Evolutionary conservation across 2,797 vertebrate species (phyloP), one percentile per base, ranked within the genome.

Genomic region (Girardinus metallicus): DNA sequence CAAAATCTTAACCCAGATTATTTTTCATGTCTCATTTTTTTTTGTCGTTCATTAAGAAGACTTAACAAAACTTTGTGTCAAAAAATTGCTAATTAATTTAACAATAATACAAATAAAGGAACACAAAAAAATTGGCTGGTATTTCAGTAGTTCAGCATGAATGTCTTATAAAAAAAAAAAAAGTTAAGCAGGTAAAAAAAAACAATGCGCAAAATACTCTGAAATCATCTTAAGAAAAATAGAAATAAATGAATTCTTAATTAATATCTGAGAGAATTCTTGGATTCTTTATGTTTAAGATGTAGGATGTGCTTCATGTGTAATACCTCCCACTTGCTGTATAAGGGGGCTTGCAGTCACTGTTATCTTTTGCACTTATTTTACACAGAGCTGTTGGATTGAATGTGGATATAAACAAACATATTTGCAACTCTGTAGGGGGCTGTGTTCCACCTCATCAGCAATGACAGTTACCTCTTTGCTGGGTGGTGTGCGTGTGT

Each of bases 381-480:
- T 77, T n/a, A 55, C 41, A 46, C 8, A 6, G 23, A 77, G 83
- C 16, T 46, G 64, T 73, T 80, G 64, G 57, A 66, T 11, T 16
- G 26, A 85, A 77, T 21, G 18, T 31, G 76, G 31, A 84, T 53
- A 73, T 74, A 86, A 89, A 85, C 85, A 86, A 78, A 86, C 82
- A 85, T 75, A 55, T 26, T 76, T 53, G 71, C 64, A 81, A 13
- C 83, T 82, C 86, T 74, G 31, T 47, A n/a, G 83, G 86, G 82
- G 78, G 62, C 77, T 82, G 76, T 80, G 91, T 92, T 92, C 87
- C 89, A 91, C 78, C 89, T 92, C 92, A 93, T 87, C 82, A 86
- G 85, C 88, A 93, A 93, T 92, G 91, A 85, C 88, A 94, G 92
- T 92, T 93, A 91, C 80, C 77, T 86, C 76, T 60, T 86, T 80